Evolutionary conservation across 2,797 vertebrate genomes (phyloP).

Genomic region (Hypotaenidia okinawae): DNA sequence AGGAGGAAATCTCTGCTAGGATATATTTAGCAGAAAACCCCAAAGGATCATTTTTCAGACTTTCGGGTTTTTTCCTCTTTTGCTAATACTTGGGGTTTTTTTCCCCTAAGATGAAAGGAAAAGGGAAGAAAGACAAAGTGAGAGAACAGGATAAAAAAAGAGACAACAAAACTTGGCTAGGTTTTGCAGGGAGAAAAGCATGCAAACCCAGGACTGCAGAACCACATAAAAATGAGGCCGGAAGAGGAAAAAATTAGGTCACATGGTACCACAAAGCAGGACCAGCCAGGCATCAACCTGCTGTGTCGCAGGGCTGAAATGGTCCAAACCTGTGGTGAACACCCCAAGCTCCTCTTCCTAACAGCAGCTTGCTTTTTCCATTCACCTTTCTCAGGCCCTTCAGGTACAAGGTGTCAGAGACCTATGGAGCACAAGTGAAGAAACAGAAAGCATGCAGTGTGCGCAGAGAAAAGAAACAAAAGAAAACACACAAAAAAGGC

Average conservation of each 20-base stretch:
- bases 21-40: slow-evolving; percentile 16
- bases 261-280: not conserved
- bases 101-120: not conserved
- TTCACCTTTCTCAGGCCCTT: not conserved
- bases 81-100: not conserved
- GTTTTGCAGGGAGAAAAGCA: not conserved
- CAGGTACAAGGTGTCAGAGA: not conserved
- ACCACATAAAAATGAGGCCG: not conserved
- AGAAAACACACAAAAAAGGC: not conserved
- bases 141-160: not conserved
- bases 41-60: not conserved
- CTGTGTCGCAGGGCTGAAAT: not conserved
- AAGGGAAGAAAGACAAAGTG: not conserved
- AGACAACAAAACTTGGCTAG: not conserved
- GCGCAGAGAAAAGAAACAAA: slow-evolving; percentile 11
- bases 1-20: not conserved
- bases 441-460: not conserved
- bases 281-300: not conserved
- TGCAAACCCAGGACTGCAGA: not conserved
- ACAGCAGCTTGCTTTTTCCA: not conserved
- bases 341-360: not conserved
- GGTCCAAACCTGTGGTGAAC: not conserved
- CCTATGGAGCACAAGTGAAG: not conserved
- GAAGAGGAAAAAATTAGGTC: not conserved
- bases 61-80: not conserved